phyloP scores from a whole-genome alignment of 2,797 vertebrate species.

The Phalloptychus januarius region DNA sequence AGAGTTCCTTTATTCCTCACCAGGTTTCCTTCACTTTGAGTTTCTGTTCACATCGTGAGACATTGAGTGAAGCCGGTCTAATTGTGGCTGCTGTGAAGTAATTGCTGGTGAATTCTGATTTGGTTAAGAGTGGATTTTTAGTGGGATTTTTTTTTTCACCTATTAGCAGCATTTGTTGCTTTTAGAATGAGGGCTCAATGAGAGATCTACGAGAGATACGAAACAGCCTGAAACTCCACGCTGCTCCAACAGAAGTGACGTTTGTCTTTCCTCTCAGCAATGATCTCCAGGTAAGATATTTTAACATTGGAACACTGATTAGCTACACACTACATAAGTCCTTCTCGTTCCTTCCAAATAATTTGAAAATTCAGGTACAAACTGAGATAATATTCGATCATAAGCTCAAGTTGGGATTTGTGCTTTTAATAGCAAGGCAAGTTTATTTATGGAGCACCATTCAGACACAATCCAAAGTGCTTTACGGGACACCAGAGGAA shows the following conservation, averaged over 20 bases:
- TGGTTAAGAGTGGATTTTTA: background rate
- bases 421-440: background rate
- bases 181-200: conserved; percentile 7
- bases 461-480: background rate
- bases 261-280: conserved; percentile 27
- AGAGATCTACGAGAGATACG: background rate
- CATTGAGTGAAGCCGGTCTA: background rate
- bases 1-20: background rate
- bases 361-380: background rate
- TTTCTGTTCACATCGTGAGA: conserved; percentile 35
- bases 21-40: conserved; percentile 18
- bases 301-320: background rate
- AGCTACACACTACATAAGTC: background rate
- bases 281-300: conserved; percentile 63
- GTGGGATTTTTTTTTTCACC: background rate
- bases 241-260: conserved; percentile 8
- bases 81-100: background rate
- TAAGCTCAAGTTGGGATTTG: background rate
- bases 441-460: background rate
- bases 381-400: background rate
- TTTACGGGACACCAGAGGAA: background rate
- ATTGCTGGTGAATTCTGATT: background rate
- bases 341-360: background rate
- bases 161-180: conserved; percentile 6
- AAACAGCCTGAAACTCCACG: background rate